A percentile compares a stretch with the other conserved stretches of the same genome.
Conservation (phyloP, 2,113 vertebrate species). For the Labeo catla region DNA sequence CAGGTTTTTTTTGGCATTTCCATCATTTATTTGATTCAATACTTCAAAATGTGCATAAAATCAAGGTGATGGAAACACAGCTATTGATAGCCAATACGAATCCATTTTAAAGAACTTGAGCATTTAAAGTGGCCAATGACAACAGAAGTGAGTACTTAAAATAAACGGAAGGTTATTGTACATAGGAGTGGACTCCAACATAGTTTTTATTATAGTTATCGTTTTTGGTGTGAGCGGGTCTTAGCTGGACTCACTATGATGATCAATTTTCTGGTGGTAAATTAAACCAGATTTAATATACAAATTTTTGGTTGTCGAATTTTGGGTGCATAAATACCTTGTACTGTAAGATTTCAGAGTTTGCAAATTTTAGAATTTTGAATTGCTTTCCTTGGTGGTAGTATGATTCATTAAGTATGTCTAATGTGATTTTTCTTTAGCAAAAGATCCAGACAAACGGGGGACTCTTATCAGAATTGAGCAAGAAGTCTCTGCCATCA, state of each 20-base stretch:
- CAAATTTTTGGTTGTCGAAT: not conserved
- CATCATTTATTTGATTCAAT: too few relatives aligned
- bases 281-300: not conserved
- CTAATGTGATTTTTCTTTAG: constrained; percentile 52
- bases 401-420: not conserved
- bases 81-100: not conserved
- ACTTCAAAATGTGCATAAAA: too few relatives aligned
- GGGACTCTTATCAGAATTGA: constrained; percentile 65
- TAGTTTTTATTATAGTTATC: not conserved
- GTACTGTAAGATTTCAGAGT: not conserved
- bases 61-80: too few relatives aligned
- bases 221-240: not conserved
- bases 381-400: too few relatives aligned
- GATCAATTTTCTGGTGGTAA: not conserved
- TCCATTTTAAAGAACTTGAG: too few relatives aligned
- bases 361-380: not conserved
- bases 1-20: too few relatives aligned
- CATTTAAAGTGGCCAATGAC: too few relatives aligned
- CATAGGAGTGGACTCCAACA: not conserved
- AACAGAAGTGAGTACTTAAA: not conserved
- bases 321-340: not conserved
- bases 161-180: too few relatives aligned
- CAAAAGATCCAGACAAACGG: constrained; percentile 66
- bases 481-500: constrained; percentile 65
- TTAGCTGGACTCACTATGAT: not conserved